Evolutionary conservation across 2,888 invertebrate species (phyloP), one percentile per base, ranked within the genome.

Genomic region (Gryllus longicercus): DNA sequence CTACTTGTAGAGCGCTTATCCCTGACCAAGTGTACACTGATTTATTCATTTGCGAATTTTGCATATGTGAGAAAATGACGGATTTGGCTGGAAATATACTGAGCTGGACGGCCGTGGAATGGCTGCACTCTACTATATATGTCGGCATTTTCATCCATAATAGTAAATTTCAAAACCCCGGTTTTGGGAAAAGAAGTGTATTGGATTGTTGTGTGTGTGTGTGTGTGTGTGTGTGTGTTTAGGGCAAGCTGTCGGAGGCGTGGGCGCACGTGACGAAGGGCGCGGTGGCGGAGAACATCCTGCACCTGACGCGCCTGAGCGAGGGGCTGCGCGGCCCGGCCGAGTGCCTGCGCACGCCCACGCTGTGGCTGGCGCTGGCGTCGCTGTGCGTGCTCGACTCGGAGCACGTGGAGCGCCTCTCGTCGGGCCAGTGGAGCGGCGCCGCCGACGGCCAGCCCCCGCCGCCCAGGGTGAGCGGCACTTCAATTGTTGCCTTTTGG

Each of bases 381-480:
- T 95, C 98, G 1, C 91, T 99, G 18, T 97, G 98, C 87, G 96
- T 98, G 4, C 90, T 98, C 83, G 96, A 97, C 85, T 93, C 94
- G 80, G 95, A 96, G 82, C 96, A 98, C 85, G 95, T 96, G 1
- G 96, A 97, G 84, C 87, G 92, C 82, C 87, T 94, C 80, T 93
- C 94, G 0, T 93, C 93, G 50, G 94, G 94, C 0, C 94, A 94
- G 84, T 95, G 95, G 94, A 92, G 91, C 84, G 92, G 92, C 84
- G 87, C 90, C 75, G 78, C 83, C 50, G 85, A 85, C 80, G 85
- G 84, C 1, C 84, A 84, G 63, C 85, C 85, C 25, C 84, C 84
- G 11, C 85, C 85, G 21, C 86, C 86, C 11, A 84, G 86, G 81
- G 86, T 86, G 82, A 83, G 38, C 3, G 2, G 2, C 3, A 2